phyloP scores from a whole-genome alignment of 2,113 vertebrate genomes.

The sheep (Ovis aries) region DNA sequence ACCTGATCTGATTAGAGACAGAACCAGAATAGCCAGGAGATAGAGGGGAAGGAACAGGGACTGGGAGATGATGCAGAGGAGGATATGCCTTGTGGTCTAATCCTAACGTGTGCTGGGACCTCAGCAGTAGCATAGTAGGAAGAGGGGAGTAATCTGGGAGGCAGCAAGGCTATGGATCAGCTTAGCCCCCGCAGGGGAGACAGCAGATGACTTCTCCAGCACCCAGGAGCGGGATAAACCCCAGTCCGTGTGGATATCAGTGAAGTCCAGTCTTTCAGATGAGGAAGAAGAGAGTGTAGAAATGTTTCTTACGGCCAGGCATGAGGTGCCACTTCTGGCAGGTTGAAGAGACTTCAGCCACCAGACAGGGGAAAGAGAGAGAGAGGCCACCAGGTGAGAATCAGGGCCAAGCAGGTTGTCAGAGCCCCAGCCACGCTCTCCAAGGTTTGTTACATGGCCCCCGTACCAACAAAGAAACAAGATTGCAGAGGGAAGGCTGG shows the following conservation, averaged over 20 bases:
- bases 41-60: neutral
- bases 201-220: neutral
- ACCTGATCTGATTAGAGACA: neutral
- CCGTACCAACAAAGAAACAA: neutral
- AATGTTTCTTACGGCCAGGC: neutral
- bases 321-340: neutral
- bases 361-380: neutral
- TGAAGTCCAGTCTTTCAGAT: neutral
- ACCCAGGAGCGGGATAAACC: neutral
- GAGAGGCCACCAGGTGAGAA: neutral
- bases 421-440: neutral
- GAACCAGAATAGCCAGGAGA: neutral
- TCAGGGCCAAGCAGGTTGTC: neutral
- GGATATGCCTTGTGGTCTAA: neutral
- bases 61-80: neutral
- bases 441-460: neutral
- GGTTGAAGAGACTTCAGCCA: neutral
- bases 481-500: neutral
- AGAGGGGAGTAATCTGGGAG: neutral
- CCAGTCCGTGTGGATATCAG: neutral
- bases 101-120: neutral
- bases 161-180: neutral
- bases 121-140: neutral
- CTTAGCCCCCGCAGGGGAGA: neutral
- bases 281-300: accelerated